phyloP scores from a whole-genome alignment of 1,140 invertebrate species.

The Drosophila mayri region DNA sequence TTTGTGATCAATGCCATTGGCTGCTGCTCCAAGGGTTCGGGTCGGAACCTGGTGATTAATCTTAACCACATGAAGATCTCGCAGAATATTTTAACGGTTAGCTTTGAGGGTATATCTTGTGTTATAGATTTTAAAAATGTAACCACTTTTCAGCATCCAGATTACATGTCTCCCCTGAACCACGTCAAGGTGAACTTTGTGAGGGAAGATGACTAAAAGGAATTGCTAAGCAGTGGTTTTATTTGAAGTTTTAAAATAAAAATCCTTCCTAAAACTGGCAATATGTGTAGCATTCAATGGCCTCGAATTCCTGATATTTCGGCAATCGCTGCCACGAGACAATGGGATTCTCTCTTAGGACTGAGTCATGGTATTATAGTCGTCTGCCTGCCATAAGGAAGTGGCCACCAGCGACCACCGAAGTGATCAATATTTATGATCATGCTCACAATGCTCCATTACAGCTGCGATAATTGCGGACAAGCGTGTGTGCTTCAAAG shows the following conservation, averaged over 20 bases:
- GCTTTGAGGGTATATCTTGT: not conserved
- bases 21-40: slow-evolving; percentile 43
- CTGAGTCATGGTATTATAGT: slow-evolving; percentile 36
- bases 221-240: too few species aligned
- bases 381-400: slow-evolving; percentile 55
- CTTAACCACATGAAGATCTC: slow-evolving; percentile 49
- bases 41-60: slow-evolving; percentile 44
- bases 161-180: slow-evolving; percentile 53
- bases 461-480: slow-evolving; percentile 56
- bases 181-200: slow-evolving; percentile 59
- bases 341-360: slow-evolving; percentile 35
- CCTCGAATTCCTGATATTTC: slow-evolving; percentile 11
- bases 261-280: slow-evolving; percentile 12
- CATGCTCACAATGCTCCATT: slow-evolving; percentile 67
- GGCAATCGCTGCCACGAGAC: slow-evolving; percentile 9
- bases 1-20: slow-evolving; percentile 59
- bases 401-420: slow-evolving; percentile 19
- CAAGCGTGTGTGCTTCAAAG: slow-evolving; percentile 39
- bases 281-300: not conserved
- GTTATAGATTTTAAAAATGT: not conserved
- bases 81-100: slow-evolving; percentile 30
- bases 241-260: slow-evolving; percentile 2
- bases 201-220: not conserved
- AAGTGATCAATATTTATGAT: slow-evolving; percentile 62
- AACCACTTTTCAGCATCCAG: slow-evolving; percentile 40